Percentiles rank a stretch among this genome's conserved stretches.
Evolutionary conservation across 1,140 invertebrate genomes (phyloP).

Genomic region (Amyelois transitella): DNA sequence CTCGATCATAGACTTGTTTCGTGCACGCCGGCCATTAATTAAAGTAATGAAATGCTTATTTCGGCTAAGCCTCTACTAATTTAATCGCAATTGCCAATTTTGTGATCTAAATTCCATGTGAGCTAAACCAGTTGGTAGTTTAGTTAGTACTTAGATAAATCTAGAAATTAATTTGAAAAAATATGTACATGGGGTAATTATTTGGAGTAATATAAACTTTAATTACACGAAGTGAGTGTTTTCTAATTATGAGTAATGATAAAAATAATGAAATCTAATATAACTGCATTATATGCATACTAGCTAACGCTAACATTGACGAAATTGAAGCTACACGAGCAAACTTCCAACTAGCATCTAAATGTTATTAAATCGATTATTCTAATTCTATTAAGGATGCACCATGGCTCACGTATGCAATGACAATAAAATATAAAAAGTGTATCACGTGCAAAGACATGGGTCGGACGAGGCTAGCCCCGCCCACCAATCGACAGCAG

Average conservation of each 20-base stretch:
- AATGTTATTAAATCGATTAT: neutral
- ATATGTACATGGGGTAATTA: no score
- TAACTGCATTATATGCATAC: no score
- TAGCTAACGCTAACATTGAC: no score
- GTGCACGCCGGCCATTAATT: slow-evolving; percentile 25
- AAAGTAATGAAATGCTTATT: slow-evolving; percentile 24
- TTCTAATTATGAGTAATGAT: no score
- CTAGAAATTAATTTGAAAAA: no score
- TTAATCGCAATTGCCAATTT: slow-evolving; percentile 6
- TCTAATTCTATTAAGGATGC: neutral
- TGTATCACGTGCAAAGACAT: neutral
- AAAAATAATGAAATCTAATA: no score
- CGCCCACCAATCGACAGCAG: slow-evolving; percentile 3
- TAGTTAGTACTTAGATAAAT: neutral
- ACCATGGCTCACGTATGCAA: neutral
- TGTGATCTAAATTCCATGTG: slow-evolving; percentile 1
- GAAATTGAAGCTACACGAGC: neutral
- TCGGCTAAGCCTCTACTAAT: slow-evolving; percentile 19
- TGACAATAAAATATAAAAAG: neutral
- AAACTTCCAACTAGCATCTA: neutral
- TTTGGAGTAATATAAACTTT: no score
- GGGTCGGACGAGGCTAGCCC: neutral
- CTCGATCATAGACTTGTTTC: slow-evolving; percentile 4
- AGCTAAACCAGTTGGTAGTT: neutral
- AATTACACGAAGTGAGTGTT: no score